These are phyloP conservation scores for Trichogramma dendrolimi DNA, from an alignment of 2,888 invertebrate genomes.

Conservation along the genomic window DNA sequence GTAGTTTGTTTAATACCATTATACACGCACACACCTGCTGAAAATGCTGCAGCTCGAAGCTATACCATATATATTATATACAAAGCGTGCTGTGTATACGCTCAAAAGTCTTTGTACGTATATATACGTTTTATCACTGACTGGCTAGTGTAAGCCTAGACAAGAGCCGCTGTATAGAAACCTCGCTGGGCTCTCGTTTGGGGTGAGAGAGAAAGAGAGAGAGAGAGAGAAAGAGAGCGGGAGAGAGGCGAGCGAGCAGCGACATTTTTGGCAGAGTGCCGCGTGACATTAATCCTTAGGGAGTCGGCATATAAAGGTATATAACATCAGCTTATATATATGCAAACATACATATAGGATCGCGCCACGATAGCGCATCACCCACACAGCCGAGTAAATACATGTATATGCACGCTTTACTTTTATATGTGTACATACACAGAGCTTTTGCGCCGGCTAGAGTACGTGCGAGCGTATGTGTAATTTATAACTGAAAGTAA, in stretches of 20 bases:
- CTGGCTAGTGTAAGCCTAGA: neutral
- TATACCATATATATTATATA: no score
- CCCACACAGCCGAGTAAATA: no score
- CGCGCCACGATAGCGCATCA: conserved; percentile 4
- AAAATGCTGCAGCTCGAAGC: no score
- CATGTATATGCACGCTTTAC: neutral
- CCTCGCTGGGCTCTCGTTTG: neutral
- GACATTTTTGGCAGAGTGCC: conserved; percentile 45
- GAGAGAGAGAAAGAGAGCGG: no score
- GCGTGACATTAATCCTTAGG: conserved; percentile 44
- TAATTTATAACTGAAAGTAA: no score
- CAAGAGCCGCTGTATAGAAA: neutral
- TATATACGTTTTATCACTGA: conserved; percentile 13
- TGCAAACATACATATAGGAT: no score
- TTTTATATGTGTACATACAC: conserved; percentile 4
- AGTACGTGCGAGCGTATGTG: no score
- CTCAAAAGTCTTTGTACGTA: neutral
- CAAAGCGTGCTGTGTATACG: no score
- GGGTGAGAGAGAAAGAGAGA: no score
- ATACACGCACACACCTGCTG: no score
- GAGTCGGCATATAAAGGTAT: conserved; percentile 33
- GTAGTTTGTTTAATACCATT: no score
- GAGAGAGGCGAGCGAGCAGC: neutral
- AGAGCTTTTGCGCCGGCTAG: neutral
- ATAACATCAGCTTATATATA: no score